A percentile compares a stretch with the other conserved stretches of the same genome.
Evolutionary conservation across 2,888 invertebrate species (phyloP).

Genomic region (Spatulosminthurus flaviceps): DNA sequence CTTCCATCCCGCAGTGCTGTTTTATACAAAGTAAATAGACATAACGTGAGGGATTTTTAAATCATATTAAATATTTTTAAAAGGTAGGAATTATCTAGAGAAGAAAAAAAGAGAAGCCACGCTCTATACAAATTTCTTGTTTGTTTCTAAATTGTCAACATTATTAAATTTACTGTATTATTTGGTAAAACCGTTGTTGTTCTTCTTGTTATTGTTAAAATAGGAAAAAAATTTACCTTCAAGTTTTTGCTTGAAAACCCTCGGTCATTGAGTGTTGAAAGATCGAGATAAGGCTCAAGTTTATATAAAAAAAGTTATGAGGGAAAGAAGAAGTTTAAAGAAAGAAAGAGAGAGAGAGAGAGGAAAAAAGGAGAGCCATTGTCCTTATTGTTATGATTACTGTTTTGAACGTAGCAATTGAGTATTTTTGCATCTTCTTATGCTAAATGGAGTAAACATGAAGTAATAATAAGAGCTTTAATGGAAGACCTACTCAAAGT

Average conservation of each 20-base stretch:
- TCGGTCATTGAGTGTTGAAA: neutral
- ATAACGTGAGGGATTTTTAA: neutral
- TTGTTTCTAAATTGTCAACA: constrained; percentile 10
- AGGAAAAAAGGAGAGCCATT: neutral
- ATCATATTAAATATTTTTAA: neutral
- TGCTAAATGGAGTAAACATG: constrained; percentile 4
- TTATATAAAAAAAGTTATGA: neutral
- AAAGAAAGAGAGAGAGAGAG: constrained; percentile 2
- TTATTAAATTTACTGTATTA: neutral
- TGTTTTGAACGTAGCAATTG: neutral
- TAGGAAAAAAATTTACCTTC: neutral
- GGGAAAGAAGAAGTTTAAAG: neutral
- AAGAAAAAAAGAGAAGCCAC: too few relatives aligned
- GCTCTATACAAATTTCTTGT: neutral
- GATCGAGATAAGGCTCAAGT: neutral
- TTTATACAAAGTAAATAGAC: too few relatives aligned
- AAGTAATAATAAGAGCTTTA: constrained; percentile 12
- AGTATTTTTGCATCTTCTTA: constrained; percentile 16
- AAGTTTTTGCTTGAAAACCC: neutral
- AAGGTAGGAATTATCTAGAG: neutral
- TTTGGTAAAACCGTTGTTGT: neutral
- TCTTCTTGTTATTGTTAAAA: too few relatives aligned
- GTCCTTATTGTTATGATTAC: constrained; percentile 13
- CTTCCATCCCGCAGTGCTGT: neutral
- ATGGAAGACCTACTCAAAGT: constrained; percentile 3